Conservation (phyloP, 2,797 vertebrate species). For the Cercopithecus diana region DNA sequence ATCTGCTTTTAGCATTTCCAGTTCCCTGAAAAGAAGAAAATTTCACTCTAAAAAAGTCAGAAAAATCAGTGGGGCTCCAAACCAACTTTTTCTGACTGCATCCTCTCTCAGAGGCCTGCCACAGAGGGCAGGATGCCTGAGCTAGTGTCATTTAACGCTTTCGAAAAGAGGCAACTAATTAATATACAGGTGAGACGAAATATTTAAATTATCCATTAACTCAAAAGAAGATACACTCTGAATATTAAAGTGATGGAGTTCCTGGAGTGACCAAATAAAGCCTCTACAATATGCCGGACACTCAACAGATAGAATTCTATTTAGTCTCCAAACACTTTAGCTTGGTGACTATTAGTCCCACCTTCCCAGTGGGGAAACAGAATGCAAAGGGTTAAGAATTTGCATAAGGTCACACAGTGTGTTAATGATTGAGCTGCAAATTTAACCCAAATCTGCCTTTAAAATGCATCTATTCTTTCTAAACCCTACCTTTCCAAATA, state of each 20-base stretch:
- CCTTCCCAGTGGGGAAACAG: neutral
- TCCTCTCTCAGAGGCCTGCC: neutral
- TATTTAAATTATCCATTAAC: neutral
- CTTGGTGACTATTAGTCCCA: neutral
- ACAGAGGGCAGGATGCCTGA: neutral
- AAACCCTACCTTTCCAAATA: neutral
- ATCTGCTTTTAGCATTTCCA: conserved; percentile 44
- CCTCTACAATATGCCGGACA: neutral
- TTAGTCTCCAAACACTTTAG: neutral
- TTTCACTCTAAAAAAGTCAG: neutral
- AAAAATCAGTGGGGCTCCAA: conserved; percentile 26
- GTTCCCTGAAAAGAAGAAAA: neutral
- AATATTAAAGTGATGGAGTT: neutral
- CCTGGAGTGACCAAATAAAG: neutral
- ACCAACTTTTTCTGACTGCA: neutral
- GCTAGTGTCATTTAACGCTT: conserved; percentile 34
- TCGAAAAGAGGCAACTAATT: conserved; percentile 36
- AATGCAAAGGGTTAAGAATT: conserved; percentile 5
- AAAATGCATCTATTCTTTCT: conserved; percentile 22
- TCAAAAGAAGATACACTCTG: conserved; percentile 17
- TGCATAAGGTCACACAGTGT: neutral
- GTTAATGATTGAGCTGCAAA: conserved; percentile 8
- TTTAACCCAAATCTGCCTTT: conserved; percentile 41
- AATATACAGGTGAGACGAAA: conserved; percentile 22
- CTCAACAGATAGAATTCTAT: neutral